Base-by-base conservation (phyloP, 2,113 vertebrate genomes). In the Sisor rabdophorus region DNA sequence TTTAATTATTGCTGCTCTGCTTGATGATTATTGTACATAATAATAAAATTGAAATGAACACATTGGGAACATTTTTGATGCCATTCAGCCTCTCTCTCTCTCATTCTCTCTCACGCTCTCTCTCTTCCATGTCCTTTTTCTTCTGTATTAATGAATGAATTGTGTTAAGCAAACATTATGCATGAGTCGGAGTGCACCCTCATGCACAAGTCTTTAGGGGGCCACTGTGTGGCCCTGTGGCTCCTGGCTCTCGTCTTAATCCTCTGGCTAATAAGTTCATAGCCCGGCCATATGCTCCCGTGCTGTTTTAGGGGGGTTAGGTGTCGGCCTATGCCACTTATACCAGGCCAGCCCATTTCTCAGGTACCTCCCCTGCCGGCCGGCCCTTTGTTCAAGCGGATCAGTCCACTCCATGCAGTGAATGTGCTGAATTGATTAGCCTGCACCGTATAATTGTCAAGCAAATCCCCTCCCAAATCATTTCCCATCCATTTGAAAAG, bases 371-470 rank as follows among this genome's bases (percentile, higher is more conserved):
- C 92, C 93, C 82, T 85, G 92, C 88, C 87, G 89, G 90, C 87
- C 90, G 91, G 86, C 87, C 85, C 91, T 95, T 97, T 96, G 93
- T 96, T 92, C 89, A 79, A 77, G 83, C 89, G 91, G 93, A 95
- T 96, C 94, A 95, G 92, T 94, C 94, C 94, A 94, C 94, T 96
- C 92, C 93, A 92, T 91, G 88, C 89, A 90, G 92, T 93, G 94
- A 95, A 97, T 95, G 94, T 91, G 91, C 90, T 92, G 92, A 95
- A 95, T 90, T 96, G 93, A 95, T 95, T 94, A 93, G 90, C 92
- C 91, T 91, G 91, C 92, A 95, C 91, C 89, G 91, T 90, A 88
- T 94, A 96, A 95, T 94, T 94, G 92, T 92, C 91, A 89, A 74
- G 87, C 91, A 96, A 95, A 97, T 95, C 94, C 91, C 89, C 76